These are phyloP conservation scores for Sycobia sp. DNA, from an alignment of 1,140 invertebrate genomes.

Conservation along the genomic window DNA sequence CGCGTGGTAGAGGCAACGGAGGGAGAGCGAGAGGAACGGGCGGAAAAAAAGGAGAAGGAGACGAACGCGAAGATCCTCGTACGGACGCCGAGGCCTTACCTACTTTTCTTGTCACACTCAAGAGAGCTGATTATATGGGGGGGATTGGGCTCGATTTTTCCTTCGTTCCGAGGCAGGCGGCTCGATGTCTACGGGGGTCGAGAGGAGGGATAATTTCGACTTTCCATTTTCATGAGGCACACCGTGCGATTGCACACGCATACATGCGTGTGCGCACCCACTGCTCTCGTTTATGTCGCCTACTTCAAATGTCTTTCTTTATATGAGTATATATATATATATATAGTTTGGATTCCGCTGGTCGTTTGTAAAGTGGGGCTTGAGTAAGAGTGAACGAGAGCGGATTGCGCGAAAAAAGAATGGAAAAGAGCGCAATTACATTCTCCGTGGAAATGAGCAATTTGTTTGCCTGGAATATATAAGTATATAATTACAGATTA, in stretches of 20 bases:
- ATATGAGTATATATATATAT: neutral
- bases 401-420: neutral
- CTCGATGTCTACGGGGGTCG: no score
- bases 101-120: constrained; percentile 29
- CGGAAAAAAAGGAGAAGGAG: neutral
- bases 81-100: neutral
- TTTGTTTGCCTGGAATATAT: no score
- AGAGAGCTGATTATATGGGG: constrained; percentile 30
- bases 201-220: constrained; percentile 23
- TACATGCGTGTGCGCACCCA: no score
- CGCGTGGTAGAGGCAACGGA: neutral
- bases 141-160: constrained; percentile 9
- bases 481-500: no score
- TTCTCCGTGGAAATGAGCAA: no score
- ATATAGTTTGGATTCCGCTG: neutral
- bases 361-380: no score
- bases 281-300: constrained; percentile 13
- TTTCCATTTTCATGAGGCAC: constrained; percentile 34
- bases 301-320: neutral
- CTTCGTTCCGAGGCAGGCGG: neutral
- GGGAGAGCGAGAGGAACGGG: neutral
- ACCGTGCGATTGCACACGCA: no score
- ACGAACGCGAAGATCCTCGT: no score
- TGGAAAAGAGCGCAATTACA: no score
- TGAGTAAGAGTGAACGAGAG: constrained; percentile 14